Evolutionary conservation across 2,797 vertebrate genomes (phyloP), one percentile per base, ranked within the genome.

Genomic region (Takifugu rubripes): DNA sequence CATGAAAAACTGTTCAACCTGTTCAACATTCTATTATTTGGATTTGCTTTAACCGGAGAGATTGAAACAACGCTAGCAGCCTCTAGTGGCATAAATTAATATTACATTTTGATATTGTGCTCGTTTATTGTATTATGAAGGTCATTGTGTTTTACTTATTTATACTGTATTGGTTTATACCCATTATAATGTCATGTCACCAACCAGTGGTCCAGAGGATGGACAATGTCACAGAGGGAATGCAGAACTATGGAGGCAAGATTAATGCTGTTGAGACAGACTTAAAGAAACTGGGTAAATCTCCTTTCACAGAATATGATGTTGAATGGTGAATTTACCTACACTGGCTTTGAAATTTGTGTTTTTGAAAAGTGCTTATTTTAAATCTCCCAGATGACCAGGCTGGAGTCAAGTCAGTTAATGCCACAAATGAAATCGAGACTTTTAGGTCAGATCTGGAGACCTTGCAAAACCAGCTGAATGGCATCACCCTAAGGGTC

Each of bases 161-260:
- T 25, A 5, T 29, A 12, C 6, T n/a, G 3, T 44, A 14, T 0
- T 2, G 6, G 46, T 46, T 0, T 60, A 7, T 52, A 48, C 2
- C 27, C 12, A 12, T 47, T 56, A 10, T 1, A 36, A 46, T 46
- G n/a, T 6, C 16, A 10, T 46, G 3, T 44, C 6, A 5, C 68
- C 12, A 5, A 3, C 52, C 64, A 99, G 96, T 98, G 91, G 95
- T 99, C 81, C 93, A 97, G 86, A 95, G 89, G 88, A 97, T 99
- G 95, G 95, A 99, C 84, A 93, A 89, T 68, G 96, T 98, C 61
- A 93, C 95, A 66, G 94, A 93, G 78, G 95, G 94, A 45, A 93
- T 99, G 90, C 93, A 97, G 80, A 93, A 90, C 77, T 98, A 95
- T 10, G 89, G 92, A 75, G 93, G 94, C 63, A 96, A 98, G 87